Percentiles rank a stretch among this genome's conserved stretches.
phyloP scores from a whole-genome alignment of 2,797 vertebrate genomes.

The Argentina silus region DNA sequence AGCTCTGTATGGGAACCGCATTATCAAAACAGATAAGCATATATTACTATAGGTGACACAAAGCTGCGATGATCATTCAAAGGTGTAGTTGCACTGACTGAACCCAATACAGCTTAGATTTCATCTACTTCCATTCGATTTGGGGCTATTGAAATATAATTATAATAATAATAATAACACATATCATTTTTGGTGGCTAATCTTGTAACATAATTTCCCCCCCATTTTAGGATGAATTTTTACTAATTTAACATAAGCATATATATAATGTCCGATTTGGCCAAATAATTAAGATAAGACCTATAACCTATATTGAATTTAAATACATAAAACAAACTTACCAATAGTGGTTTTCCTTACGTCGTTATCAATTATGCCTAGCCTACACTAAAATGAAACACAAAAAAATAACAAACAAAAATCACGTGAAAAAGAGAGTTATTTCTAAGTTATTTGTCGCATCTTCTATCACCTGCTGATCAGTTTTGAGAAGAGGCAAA shows the following conservation, averaged over 20 bases:
- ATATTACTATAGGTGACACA: background rate
- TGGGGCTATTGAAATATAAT: background rate
- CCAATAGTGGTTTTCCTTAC: constrained; percentile 17
- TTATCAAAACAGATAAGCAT: background rate
- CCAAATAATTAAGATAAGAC: too few relatives aligned
- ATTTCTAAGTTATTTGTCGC: background rate
- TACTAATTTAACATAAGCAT: background rate
- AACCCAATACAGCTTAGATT: background rate
- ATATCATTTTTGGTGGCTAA: background rate
- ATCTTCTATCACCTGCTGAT: background rate
- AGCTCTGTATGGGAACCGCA: constrained; percentile 64
- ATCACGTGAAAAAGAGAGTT: background rate
- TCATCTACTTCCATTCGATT: background rate
- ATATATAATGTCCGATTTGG: too few relatives aligned
- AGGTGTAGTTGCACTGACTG: background rate
- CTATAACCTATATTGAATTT: background rate
- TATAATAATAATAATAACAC: too few relatives aligned
- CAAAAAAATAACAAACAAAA: background rate
- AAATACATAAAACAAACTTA: constrained; percentile 26
- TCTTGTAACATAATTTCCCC: background rate
- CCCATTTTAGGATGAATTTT: background rate
- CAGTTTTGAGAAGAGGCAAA: background rate
- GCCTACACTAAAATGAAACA: background rate
- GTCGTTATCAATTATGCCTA: background rate
- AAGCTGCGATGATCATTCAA: background rate